These are phyloP conservation scores for Melinaea menophilus DNA, from an alignment of 2,888 invertebrate species.

Conservation along the genomic window DNA sequence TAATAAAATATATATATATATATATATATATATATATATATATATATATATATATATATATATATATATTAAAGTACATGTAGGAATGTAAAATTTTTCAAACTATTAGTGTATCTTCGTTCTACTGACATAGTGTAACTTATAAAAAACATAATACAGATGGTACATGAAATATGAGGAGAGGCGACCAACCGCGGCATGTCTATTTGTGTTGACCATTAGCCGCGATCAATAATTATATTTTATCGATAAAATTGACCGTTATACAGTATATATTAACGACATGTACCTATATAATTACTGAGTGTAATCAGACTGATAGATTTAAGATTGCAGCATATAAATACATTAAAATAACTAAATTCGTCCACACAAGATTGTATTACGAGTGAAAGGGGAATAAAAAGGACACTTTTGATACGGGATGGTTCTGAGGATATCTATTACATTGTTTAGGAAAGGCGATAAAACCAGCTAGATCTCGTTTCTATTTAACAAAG, in stretches of 20 bases:
- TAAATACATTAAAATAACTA: neutral
- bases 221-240: slow-evolving; percentile 39
- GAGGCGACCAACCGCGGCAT: slow-evolving; percentile 35
- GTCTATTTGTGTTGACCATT: slow-evolving; percentile 47
- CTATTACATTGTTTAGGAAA: slow-evolving; percentile 35
- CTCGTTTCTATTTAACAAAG: slow-evolving; percentile 38
- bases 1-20: no score
- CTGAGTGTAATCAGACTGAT: neutral
- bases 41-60: no score
- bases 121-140: no score
- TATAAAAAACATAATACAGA: slow-evolving; percentile 37
- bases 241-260: slow-evolving; percentile 27
- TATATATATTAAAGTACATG: no score
- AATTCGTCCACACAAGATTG: no score
- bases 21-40: no score
- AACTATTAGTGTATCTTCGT: no score
- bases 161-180: slow-evolving; percentile 35
- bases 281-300: no score
- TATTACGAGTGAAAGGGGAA: no score
- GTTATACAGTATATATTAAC: neutral
- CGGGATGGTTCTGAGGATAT: slow-evolving; percentile 9
- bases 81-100: no score
- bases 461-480: slow-evolving; percentile 36
- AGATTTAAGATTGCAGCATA: neutral
- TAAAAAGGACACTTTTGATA: neutral